These are phyloP conservation scores for Marronus borbonicus DNA, from an alignment of 2,888 invertebrate genomes.

Conservation along the genomic window DNA sequence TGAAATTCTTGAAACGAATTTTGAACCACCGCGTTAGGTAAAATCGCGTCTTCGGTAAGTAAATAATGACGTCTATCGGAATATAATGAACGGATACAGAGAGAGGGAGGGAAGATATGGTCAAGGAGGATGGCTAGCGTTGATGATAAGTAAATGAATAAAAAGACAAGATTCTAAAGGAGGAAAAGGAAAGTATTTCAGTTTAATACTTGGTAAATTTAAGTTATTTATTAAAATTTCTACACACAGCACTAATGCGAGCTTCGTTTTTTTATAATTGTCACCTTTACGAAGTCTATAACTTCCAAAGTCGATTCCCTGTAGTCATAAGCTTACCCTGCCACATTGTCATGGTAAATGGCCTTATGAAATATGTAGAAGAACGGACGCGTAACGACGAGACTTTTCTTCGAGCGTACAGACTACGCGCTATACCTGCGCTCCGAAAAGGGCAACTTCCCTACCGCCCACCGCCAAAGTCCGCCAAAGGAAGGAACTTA, in stretches of 20 bases:
- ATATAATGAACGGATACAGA: neutral
- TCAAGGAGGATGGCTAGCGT: too few relatives aligned
- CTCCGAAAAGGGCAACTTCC: neutral
- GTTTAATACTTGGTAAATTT: too few relatives aligned
- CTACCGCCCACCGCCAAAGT: conserved; percentile 7
- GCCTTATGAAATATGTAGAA: conserved; percentile 61
- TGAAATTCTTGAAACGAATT: conserved; percentile 34
- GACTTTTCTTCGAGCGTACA: neutral
- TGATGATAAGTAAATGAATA: neutral
- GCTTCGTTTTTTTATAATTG: conserved; percentile 60
- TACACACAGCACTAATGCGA: neutral
- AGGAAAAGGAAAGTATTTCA: too few relatives aligned
- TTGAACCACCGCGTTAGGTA: conserved; percentile 2
- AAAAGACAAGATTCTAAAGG: neutral
- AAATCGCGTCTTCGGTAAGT: conserved; percentile 24
- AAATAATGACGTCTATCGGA: conserved; percentile 3
- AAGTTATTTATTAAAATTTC: too few relatives aligned
- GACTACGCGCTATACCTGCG: conserved; percentile 16
- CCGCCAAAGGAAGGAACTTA: too few relatives aligned
- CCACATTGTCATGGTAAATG: conserved; percentile 63
- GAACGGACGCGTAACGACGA: conserved; percentile 26
- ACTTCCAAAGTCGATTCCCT: conserved; percentile 57
- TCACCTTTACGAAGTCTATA: conserved; percentile 57
- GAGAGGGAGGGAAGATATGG: neutral
- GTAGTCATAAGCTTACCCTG: conserved; percentile 56